phyloP scores from a whole-genome alignment of 2,888 invertebrate genomes.

The Leptinotarsa tumamoca region DNA sequence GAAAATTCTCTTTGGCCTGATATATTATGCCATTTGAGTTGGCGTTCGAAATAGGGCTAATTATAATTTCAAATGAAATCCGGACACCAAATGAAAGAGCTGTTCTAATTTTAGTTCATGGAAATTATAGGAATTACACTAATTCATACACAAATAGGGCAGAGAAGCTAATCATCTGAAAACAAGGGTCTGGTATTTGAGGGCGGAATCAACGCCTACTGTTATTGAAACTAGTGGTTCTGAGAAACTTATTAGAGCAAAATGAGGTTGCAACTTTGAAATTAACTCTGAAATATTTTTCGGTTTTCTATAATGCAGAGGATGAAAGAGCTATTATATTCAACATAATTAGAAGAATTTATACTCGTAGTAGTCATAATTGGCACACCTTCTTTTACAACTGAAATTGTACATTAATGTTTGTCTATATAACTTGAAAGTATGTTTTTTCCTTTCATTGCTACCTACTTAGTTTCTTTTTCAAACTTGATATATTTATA shows the following conservation, averaged over 20 bases:
- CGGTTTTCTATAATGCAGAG: too few species aligned
- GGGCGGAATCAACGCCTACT: not conserved
- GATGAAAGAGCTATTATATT: too few species aligned
- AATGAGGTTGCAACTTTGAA: too few species aligned
- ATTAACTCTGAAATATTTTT: too few species aligned
- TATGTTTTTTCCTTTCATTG: too few species aligned
- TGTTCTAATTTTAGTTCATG: conserved; percentile 2
- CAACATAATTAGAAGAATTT: too few species aligned
- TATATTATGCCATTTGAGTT: not conserved
- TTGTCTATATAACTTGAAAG: too few species aligned
- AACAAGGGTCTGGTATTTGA: not conserved
- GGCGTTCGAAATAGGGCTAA: not conserved
- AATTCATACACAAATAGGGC: not conserved
- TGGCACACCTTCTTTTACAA: too few species aligned
- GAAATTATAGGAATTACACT: not conserved
- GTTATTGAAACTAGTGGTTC: not conserved
- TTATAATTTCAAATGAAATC: not conserved
- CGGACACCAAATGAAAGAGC: not conserved
- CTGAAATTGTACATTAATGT: too few species aligned
- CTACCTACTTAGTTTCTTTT: too few species aligned
- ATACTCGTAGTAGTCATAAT: too few species aligned
- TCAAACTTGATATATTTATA: too few species aligned
- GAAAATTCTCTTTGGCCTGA: not conserved
- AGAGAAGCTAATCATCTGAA: not conserved
- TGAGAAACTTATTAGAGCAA: not conserved